Evolutionary conservation across 2,888 invertebrate species (phyloP).

Genomic region (Halictus ligatus): DNA sequence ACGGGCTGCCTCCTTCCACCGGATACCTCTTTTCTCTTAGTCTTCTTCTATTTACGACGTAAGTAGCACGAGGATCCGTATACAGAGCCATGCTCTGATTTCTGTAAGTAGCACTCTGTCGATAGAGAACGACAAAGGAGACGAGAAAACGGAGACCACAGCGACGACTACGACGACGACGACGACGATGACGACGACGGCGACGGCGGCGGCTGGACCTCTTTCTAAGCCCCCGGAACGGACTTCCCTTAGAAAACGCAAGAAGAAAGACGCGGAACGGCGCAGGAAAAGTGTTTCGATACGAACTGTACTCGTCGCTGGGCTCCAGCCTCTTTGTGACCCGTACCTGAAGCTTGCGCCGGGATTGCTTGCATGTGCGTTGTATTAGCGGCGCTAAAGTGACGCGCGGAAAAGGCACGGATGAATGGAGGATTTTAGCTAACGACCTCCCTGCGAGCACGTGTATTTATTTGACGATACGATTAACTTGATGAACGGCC

Average conservation of each 20-base stretch:
- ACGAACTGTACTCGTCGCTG: conserved; percentile 49
- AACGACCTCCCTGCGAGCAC: conserved; percentile 25
- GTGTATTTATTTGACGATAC: conserved; percentile 31
- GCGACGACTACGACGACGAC: conserved; percentile 26
- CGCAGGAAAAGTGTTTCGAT: conserved; percentile 60
- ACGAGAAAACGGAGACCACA: conserved; percentile 22
- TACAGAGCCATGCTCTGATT: conserved; percentile 76
- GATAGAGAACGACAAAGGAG: conserved; percentile 73
- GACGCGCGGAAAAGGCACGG: conserved; percentile 34
- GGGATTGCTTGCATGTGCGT: conserved; percentile 56
- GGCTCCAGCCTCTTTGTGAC: conserved; percentile 52
- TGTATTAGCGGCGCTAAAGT: conserved; percentile 43
- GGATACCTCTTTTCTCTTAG: conserved; percentile 70
- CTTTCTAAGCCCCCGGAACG: conserved; percentile 59
- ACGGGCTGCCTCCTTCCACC: conserved; percentile 64
- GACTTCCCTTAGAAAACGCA: conserved; percentile 50
- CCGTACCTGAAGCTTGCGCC: conserved; percentile 31
- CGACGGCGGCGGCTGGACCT: conserved; percentile 44
- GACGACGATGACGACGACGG: conserved; percentile 30
- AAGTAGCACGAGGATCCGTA: conserved; percentile 75
- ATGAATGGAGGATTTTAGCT: conserved; percentile 44
- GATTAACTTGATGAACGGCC: conserved; percentile 24
- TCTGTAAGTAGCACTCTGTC: conserved; percentile 83
- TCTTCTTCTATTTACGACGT: conserved; percentile 76
- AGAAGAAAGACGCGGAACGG: conserved; percentile 57